These are phyloP conservation scores for Pegoplata infirma DNA, from an alignment of 2,888 invertebrate genomes.

Conservation along the genomic window DNA sequence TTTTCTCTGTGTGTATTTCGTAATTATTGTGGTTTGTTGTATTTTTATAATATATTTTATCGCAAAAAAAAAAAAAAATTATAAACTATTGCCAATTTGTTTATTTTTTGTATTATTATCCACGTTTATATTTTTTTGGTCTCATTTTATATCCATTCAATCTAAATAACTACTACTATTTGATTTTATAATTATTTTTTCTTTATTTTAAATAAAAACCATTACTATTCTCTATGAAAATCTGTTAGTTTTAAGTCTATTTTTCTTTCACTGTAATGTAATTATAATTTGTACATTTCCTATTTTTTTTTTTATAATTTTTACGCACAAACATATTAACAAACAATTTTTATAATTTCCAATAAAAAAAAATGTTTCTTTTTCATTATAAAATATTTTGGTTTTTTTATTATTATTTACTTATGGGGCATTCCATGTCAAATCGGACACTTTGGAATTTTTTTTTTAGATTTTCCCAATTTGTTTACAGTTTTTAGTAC, in stretches of 20 bases:
- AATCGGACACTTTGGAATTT: no score
- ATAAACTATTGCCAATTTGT: not conserved
- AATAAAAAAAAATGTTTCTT: constrained; percentile 35
- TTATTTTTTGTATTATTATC: not conserved
- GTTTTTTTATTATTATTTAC: not conserved
- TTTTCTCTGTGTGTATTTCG: not conserved
- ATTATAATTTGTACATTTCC: constrained; percentile 28
- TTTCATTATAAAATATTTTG: constrained; percentile 9
- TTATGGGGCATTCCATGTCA: no score
- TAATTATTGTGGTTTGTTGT: constrained; percentile 2
- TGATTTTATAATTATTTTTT: not conserved
- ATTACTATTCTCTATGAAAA: not conserved
- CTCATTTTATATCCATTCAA: constrained; percentile 37
- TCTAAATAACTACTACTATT: not conserved
- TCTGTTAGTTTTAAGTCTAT: constrained; percentile 6
- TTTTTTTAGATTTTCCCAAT: no score
- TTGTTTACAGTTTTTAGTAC: no score
- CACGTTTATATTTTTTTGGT: constrained; percentile 23
- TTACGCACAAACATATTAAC: constrained; percentile 32
- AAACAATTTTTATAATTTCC: constrained; percentile 27
- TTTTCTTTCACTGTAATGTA: constrained; percentile 23
- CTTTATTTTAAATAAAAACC: not conserved
- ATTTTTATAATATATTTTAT: not conserved
- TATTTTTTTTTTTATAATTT: constrained; percentile 23
- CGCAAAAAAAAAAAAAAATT: no score